Base-by-base conservation (phyloP, 2,113 vertebrate species). In the Poecilia latipinna region DNA sequence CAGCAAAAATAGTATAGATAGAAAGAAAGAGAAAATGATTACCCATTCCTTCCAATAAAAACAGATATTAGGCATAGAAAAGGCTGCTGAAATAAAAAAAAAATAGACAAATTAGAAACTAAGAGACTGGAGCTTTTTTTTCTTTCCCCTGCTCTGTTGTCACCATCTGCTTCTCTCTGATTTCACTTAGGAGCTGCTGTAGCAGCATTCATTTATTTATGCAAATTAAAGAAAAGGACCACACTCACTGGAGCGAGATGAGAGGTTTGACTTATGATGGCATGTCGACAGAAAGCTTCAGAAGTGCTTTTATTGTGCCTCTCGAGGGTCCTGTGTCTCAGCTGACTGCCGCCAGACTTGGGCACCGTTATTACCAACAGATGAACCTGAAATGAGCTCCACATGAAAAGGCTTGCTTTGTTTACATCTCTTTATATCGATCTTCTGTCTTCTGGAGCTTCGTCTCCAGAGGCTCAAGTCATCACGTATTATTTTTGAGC, bases 161-260 rank as follows among this genome's bases (percentile, higher is more conserved):
- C 32, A 54, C 11, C 31, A 11, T 51, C 26, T 67, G 4, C 4
- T 19, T 71, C 44, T 61, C 42, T 64, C 44, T 70, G 61, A 68
- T 77, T 31, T 74, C 44, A 1, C 69, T 86, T 69, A 70, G 77
- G 74, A 13, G 68, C 77, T 81, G 61, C 31, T 26, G 57, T 4
- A 26, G 61, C 68, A 29, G 70, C 65, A 0, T 64, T 70, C 54
- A 74, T 77, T 79, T 66, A 68, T 78, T 83, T 64, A 67, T 72
- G 71, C 75, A 78, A 86, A 80, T 76, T 78, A 61, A 70, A 72
- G 74, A 26, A 77, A 81, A 84, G 51, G 79, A 66, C 54, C 82
- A 35, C 73, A 51, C 72, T 80, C 39, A 48, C 15, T 31, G 26
- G 31, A 66, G 71, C 22, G 1, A 82, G 70, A 82, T 29, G 42